Base-by-base conservation (phyloP, 1,140 invertebrate genomes). In the Brachionus rotundiformis region DNA sequence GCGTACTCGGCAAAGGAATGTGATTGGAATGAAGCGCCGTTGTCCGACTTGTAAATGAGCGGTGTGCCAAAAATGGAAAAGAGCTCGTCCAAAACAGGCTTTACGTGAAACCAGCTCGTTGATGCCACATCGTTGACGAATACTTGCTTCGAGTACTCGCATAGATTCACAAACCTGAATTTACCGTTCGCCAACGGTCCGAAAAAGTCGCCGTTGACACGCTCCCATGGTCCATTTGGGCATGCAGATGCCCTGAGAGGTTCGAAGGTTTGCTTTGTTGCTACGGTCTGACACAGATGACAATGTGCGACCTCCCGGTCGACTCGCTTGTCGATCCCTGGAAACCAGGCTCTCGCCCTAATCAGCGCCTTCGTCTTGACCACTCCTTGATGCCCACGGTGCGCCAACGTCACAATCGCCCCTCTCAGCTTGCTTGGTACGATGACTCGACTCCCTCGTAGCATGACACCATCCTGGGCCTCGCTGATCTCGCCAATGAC, bases 1-100 rank as follows among this genome's bases (percentile, higher is more conserved):
- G 63, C 49, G 80, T 75, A 84, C n/a, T 76, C 23, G 11, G 23
- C 25, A 73, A 83, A 83, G 5, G 68, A 47, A 36, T 19, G 19
- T 5, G 80, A 73, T 25, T 75, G 83, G 41, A 84, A 84, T 61
- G 82, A 68, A 23, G 83, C 71, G n/a, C 83, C 83, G 80, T 83
- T 83, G 44, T 84, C 83, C 16, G 16, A 79, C 75, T 79, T 49
- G n/a, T 84, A 8, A 19, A 19, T 82, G 47, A n/a, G 44, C 25
- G 82, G 84, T 39, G 54, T 63, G 23, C 83, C 83, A 68, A 79
- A 79, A 36, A 33, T 83, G 7, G 83, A 79, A 75, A 84, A 84
- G 10, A 82, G 82, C 13, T 31, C 19, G 65, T 16, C 16, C 83
- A 47, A 82, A 77, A 39, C 36, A 39, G 36, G 36, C 36, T 6